Base-by-base conservation (phyloP, 35 echinoderm and acorn worm genomes). In the Heliocidaris tuberculata region DNA sequence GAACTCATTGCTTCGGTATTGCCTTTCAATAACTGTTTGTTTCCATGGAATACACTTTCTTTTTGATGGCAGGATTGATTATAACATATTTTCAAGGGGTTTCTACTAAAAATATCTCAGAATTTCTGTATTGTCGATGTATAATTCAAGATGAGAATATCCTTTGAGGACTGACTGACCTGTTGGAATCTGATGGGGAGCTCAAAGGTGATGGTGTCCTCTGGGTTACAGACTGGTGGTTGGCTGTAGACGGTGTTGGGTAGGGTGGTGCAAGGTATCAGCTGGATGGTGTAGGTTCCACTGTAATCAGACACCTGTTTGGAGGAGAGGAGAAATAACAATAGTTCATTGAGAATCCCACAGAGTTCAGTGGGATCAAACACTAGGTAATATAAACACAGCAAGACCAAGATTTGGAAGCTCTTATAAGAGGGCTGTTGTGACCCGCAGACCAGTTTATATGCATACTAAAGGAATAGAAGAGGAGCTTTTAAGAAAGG, bases 101-200 rank as follows among this genome's bases (percentile, higher is more conserved):
- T 78, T 78, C 6, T 15, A 27, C 27, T 70, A 24, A 5, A 70
- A 4, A 19, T 17, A 24, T 70, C 60, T 70, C 60, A 24, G 7
- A 24, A 21, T 70, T 19, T 12, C 50, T 5, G 6, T 24, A 78
- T 78, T 19, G 19, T 5, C 65, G 27, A n/a, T 78, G 65, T 3
- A 42, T 42, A 42, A n/a, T 7, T n/a, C 27, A 78, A n/a, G 65
- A 78, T 27, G 21, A 78, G 65, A 78, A 78, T 4, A n/a, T 78
- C 2, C 65, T 21, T 7, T 78, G 65, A 19, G 8, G 19, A 78
- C 27, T 9, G 24, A 48, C 94, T 95, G 78, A 98, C 97, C 95
- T 99, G 98, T 89, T 99, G 98, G 98, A 99, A 99, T 85, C 98
- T 95, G 92, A 99, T 96, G 13, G 98, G 98, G 1, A 99, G 88